phyloP scores from a whole-genome alignment of 1,140 invertebrate genomes.

The Anadara kagoshimensis region DNA sequence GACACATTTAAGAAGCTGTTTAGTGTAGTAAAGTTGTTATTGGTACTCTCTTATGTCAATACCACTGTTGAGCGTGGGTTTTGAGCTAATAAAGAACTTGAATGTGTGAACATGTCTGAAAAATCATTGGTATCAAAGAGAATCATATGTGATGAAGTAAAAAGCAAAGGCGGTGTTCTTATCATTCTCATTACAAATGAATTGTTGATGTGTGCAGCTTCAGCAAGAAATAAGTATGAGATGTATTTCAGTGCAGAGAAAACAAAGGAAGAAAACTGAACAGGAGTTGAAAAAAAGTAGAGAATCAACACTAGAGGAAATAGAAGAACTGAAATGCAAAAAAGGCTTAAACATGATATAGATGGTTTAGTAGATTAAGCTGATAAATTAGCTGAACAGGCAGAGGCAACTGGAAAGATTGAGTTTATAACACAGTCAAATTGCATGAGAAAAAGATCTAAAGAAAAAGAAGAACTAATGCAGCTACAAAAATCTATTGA shows the following conservation, averaged over 20 bases:
- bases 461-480: no score
- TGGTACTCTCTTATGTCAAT: slow-evolving; percentile 20
- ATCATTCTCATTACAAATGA: not conserved
- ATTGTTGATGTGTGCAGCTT: not conserved
- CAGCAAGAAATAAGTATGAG: not conserved
- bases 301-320: not conserved
- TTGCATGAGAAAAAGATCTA: slow-evolving; percentile 2
- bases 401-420: not conserved
- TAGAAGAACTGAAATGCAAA: not conserved
- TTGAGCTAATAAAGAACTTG: slow-evolving; percentile 8
- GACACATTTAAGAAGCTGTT: not conserved
- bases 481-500: no score
- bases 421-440: not conserved
- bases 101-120: slow-evolving; percentile 8
- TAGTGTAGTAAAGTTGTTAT: not conserved
- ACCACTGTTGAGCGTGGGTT: slow-evolving; percentile 19
- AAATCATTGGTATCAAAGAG: not conserved
- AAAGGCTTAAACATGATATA: not conserved
- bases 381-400: no score
- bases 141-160: slow-evolving; percentile 3
- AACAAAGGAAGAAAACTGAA: not conserved
- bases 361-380: not conserved
- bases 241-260: not conserved
- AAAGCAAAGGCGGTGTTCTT: not conserved
- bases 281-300: not conserved